phyloP scores from a whole-genome alignment of 2,797 vertebrate species.

The Chromis chromis region DNA sequence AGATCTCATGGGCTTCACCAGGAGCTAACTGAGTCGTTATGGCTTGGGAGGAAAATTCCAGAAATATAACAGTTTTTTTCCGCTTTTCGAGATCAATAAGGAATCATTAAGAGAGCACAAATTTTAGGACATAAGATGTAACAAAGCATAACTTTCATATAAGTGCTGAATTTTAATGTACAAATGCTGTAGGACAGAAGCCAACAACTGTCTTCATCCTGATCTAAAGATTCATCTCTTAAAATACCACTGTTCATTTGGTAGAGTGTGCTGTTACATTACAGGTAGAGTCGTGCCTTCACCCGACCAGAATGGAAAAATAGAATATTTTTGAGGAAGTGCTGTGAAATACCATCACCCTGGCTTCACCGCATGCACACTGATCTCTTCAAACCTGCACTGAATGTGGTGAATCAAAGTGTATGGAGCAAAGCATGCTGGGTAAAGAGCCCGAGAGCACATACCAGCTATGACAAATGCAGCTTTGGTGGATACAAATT shows the following conservation, averaged over 20 bases:
- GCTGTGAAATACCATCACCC: constrained; percentile 51
- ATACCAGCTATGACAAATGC: constrained; percentile 73
- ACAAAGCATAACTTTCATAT: no score
- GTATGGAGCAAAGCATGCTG: constrained; percentile 67
- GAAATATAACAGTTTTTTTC: no score
- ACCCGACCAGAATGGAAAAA: not conserved
- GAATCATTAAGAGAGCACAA: no score
- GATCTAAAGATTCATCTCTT: not conserved
- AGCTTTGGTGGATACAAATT: constrained; percentile 79
- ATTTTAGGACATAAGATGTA: no score
- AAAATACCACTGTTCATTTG: not conserved
- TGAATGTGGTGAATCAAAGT: constrained; percentile 61
- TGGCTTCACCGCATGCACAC: constrained; percentile 13
- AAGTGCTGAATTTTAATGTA: no score
- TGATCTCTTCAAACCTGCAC: constrained; percentile 46
- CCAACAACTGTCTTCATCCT: not conserved
- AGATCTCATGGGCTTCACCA: no score
- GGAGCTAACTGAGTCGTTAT: no score
- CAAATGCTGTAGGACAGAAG: no score
- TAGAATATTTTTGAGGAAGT: constrained; percentile 8
- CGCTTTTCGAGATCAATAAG: no score
- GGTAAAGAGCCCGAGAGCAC: constrained; percentile 66
- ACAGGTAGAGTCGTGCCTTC: not conserved
- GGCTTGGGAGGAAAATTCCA: no score
- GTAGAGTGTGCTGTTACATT: not conserved